Evolutionary conservation across 2,888 invertebrate genomes (phyloP), one percentile per base, ranked within the genome.

Genomic region (Dione juno): DNA sequence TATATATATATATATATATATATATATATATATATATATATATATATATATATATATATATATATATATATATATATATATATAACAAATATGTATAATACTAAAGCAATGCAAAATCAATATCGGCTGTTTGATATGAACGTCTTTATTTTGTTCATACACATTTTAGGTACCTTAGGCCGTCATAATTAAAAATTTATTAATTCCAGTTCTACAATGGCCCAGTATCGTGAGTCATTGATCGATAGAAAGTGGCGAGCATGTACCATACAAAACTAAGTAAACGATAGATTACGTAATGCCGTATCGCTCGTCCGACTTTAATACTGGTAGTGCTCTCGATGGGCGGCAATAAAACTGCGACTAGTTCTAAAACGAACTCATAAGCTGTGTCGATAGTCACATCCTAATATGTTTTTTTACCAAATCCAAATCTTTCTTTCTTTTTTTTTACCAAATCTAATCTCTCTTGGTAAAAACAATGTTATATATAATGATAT

Each of bases 241-340:
- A 45, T 45, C 43, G 43, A 43, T 45, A 61, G 43, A 21, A 21
- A 43, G 19, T 58, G 19, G 40, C 40, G 40, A 58, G 16, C 58
- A 40, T 40, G 41, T 40, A 21, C 40, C 40, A 58, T 40, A 40
- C 11, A 40, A 40, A 40, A 40, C 13, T 5, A 19, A 40, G 40
- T 16, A 58, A 28, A 45, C 59, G 59, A 45, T 61, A 45, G 43
- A 61, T 61, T 45, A 61, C 59, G 59, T 61, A 43, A 61, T 11
- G 11, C 43, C 14, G 28, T 59, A 59, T 59, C 41, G 19, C 41
- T 41, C 41, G 14, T 58, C 11, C 41, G 43, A n/a, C 43, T 61
- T 43, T 9, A 43, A 45, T 43, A n/a, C n/a, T 43, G 13, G 19
- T 21, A 41, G 41, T 21, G 41, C 21, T 59, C 21, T 21, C 9